These are phyloP conservation scores for Epirrita christyi DNA, from an alignment of 2,888 invertebrate species.

Conservation along the genomic window DNA sequence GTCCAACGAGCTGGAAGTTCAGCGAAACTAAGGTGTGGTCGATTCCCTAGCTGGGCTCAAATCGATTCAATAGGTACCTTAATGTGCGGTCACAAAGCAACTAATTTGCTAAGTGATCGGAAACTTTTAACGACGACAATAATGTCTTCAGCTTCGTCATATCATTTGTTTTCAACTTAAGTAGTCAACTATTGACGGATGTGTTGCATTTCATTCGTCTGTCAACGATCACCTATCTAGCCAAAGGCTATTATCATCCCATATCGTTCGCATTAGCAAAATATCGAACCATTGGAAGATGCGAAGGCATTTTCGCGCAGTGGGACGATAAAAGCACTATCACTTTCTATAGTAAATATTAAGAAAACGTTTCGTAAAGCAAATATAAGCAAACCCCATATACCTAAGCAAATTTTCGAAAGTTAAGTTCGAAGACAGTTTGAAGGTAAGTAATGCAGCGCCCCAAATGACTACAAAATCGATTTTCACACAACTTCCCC, in stretches of 20 bases:
- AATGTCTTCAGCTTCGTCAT: neutral
- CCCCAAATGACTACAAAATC: constrained; percentile 17
- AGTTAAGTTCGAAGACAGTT: too few relatives aligned
- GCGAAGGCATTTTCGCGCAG: neutral
- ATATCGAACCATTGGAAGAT: neutral
- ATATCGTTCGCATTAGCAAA: neutral
- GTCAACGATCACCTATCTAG: neutral
- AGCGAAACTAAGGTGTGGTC: constrained; percentile 18
- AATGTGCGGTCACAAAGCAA: constrained; percentile 2
- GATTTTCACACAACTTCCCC: constrained; percentile 20
- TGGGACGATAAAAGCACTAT: too few relatives aligned
- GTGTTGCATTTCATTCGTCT: neutral
- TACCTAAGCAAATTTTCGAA: neutral
- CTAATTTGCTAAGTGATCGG: constrained; percentile 16
- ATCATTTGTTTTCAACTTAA: neutral
- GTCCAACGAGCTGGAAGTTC: neutral
- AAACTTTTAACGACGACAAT: neutral
- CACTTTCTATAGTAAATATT: too few relatives aligned
- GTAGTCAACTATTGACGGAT: neutral
- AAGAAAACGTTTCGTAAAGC: too few relatives aligned
- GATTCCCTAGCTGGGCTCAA: neutral
- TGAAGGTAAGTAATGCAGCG: constrained; percentile 6
- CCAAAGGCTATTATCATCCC: neutral
- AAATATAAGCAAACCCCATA: too few relatives aligned
- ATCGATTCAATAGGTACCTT: constrained; percentile 12